These are phyloP conservation scores for Netelia inedita DNA, from an alignment of 2,888 invertebrate species.

Conservation along the genomic window DNA sequence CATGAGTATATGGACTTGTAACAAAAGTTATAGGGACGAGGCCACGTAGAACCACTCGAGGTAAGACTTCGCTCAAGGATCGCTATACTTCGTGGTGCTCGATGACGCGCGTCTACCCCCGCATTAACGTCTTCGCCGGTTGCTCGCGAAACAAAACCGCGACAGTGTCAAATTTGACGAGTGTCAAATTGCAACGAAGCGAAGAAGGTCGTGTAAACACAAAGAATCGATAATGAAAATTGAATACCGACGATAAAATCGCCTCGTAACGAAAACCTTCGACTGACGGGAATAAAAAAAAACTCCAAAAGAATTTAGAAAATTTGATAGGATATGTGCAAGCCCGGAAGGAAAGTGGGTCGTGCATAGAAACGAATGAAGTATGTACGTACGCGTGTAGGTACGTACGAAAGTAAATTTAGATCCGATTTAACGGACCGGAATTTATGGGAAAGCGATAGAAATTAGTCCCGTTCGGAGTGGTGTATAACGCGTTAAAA, in stretches of 20 bases:
- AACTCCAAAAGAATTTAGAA: not conserved
- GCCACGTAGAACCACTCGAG: not conserved
- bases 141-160: not conserved
- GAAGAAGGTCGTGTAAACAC: not conserved
- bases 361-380: not conserved
- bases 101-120: not conserved
- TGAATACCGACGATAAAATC: no score
- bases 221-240: not conserved
- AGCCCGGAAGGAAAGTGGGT: not conserved
- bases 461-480: constrained; percentile 44
- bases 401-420: constrained; percentile 13
- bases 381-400: not conserved
- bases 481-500: constrained; percentile 30
- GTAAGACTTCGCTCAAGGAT: not conserved
- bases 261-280: no score
- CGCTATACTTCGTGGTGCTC: not conserved
- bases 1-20: not conserved
- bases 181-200: not conserved
- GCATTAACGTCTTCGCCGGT: not conserved
- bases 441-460: constrained; percentile 55
- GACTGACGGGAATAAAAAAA: not conserved
- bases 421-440: constrained; percentile 52
- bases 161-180: not conserved
- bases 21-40: not conserved
- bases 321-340: not conserved